A percentile compares a stretch with the other conserved stretches of the same genome.
Evolutionary conservation across 2,797 vertebrate genomes (phyloP).

Genomic region (Parauchenoglanis ngamensis): DNA sequence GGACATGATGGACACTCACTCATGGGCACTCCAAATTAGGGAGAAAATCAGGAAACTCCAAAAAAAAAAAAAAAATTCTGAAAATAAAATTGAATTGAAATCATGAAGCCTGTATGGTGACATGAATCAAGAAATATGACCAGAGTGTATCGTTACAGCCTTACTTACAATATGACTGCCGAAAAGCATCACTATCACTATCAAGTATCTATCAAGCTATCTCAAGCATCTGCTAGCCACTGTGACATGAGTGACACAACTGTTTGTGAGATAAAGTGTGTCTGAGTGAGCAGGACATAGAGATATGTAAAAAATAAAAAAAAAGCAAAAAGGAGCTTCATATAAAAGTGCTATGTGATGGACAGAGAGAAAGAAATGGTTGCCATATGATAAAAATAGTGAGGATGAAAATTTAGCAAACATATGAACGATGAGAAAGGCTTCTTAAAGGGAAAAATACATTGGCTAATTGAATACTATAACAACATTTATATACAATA

Average conservation of each 20-base stretch:
- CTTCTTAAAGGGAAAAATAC: background rate
- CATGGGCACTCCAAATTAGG: no score
- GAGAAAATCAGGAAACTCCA: no score
- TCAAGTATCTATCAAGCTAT: background rate
- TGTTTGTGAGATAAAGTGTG: background rate
- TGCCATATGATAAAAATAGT: background rate
- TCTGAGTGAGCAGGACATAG: background rate
- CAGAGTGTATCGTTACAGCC: background rate
- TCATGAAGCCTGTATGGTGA: background rate
- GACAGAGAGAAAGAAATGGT: background rate
- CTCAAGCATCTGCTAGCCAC: background rate
- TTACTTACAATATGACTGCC: background rate
- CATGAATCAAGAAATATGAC: background rate
- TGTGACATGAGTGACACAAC: conserved; percentile 1
- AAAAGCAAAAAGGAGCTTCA: background rate
- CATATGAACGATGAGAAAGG: background rate
- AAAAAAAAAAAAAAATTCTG: no score
- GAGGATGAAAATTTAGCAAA: background rate
- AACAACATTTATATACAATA: no score
- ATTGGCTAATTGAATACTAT: background rate
- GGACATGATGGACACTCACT: no score
- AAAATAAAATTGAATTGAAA: background rate
- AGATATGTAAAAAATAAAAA: conserved; percentile 5
- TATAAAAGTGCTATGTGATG: background rate
- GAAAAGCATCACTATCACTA: background rate